These are phyloP conservation scores for Choloepus hoffmanni DNA, from an alignment of 2,113 vertebrate genomes.

Conservation along the genomic window DNA sequence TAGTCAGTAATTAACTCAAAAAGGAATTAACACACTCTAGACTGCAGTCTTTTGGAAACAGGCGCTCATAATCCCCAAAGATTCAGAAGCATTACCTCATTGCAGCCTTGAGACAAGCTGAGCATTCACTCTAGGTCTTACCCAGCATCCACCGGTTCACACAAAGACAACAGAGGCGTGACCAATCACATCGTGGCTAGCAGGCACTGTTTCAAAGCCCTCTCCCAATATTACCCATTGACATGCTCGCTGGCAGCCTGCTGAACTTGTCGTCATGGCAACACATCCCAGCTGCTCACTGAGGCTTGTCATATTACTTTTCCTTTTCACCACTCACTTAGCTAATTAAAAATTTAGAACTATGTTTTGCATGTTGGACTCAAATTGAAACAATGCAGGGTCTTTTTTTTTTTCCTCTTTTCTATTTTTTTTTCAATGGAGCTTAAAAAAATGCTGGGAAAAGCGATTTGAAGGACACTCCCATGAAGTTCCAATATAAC, in stretches of 20 bases:
- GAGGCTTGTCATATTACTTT: conserved; percentile 84
- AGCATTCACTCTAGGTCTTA: conserved; percentile 93
- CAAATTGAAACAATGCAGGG: conserved; percentile 79
- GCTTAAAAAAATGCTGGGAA: conserved; percentile 79
- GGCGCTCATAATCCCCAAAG: conserved; percentile 86
- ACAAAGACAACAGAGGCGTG: conserved; percentile 98
- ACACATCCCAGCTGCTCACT: conserved; percentile 91
- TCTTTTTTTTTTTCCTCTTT: not conserved
- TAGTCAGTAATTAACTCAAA: conserved; percentile 69
- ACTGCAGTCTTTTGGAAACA: conserved; percentile 88
- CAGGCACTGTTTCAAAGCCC: conserved; percentile 87
- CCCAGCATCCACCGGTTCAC: conserved; percentile 94
- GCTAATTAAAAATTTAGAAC: conserved; percentile 88
- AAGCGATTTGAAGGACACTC: conserved; percentile 80
- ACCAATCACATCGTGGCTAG: conserved; percentile 94
- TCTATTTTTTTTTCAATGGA: conserved; percentile 41
- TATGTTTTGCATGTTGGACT: conserved; percentile 81
- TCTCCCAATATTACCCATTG: conserved; percentile 90
- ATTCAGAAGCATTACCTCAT: conserved; percentile 88
- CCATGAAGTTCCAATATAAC: conserved; percentile 78
- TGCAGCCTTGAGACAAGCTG: conserved; percentile 91
- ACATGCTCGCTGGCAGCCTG: conserved; percentile 91
- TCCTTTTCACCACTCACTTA: conserved; percentile 83
- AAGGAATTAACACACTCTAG: conserved; percentile 79
- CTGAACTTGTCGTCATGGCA: conserved; percentile 91